These are phyloP conservation scores for Vollenhovia emeryi DNA, from an alignment of 1,140 invertebrate genomes.

Conservation along the genomic window DNA sequence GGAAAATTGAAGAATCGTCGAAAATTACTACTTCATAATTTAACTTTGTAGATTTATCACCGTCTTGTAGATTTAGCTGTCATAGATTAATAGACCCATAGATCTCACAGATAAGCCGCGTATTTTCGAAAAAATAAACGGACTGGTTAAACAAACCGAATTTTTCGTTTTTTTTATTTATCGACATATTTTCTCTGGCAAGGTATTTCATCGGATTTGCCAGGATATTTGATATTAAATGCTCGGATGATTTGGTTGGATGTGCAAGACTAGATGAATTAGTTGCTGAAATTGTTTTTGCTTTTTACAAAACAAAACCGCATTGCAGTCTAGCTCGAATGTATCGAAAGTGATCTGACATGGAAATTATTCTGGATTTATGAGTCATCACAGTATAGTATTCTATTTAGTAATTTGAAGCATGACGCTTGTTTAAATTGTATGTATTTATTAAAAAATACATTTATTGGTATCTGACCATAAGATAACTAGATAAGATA, in stretches of 20 bases:
- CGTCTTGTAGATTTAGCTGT: not conserved
- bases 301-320: not conserved
- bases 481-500: not conserved
- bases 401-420: not conserved
- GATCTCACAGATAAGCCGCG: not conserved
- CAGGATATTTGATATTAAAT: not conserved
- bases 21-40: not conserved
- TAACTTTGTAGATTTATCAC: not conserved
- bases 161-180: not conserved
- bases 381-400: not conserved
- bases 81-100: not conserved
- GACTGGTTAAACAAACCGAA: not conserved
- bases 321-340: not conserved
- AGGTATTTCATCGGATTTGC: not conserved
- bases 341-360: not conserved
- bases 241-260: not conserved
- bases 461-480: not conserved
- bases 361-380: conserved; percentile 6
- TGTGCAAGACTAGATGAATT: not conserved
- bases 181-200: not conserved
- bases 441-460: not conserved
- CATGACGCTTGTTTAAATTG: not conserved
- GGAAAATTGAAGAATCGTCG: not conserved
- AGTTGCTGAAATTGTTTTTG: not conserved
- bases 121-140: not conserved